A percentile compares a stretch with the other conserved stretches of the same genome.
Evolutionary conservation across 2,888 invertebrate species (phyloP).

Genomic region (Drosophila limbata): DNA sequence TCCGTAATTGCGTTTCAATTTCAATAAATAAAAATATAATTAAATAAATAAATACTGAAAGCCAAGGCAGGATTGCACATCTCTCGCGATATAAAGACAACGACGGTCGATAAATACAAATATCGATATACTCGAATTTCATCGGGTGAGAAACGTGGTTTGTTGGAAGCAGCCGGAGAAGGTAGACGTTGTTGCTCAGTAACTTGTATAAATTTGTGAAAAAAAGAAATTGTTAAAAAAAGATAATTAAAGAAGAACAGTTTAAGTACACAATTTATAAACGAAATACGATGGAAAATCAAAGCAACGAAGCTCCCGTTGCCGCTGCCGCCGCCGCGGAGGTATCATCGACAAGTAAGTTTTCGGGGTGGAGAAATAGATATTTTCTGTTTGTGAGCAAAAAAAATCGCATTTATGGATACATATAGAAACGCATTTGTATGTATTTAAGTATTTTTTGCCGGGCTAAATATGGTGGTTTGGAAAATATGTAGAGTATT

Average conservation of each 20-base stretch:
- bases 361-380: slow-evolving; percentile 30
- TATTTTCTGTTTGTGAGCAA: slow-evolving; percentile 50
- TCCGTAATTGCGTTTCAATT: slow-evolving; percentile 2
- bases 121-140: slow-evolving; percentile 55
- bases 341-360: slow-evolving; percentile 85
- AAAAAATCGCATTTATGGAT: slow-evolving; percentile 34
- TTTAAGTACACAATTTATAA: slow-evolving; percentile 73
- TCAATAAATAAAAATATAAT: neutral
- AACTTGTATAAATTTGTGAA: slow-evolving; percentile 77
- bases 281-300: slow-evolving; percentile 79
- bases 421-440: slow-evolving; percentile 26
- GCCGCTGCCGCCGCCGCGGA: slow-evolving; percentile 82
- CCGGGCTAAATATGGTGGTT: slow-evolving; percentile 39
- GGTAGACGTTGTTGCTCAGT: slow-evolving; percentile 79
- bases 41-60: slow-evolving; percentile 24
- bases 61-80: neutral
- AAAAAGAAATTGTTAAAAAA: slow-evolving; percentile 67
- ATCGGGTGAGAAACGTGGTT: slow-evolving; percentile 72
- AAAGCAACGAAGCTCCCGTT: slow-evolving; percentile 79
- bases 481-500: slow-evolving; percentile 20
- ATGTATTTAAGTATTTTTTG: slow-evolving; percentile 38
- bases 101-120: slow-evolving; percentile 16
- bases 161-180: slow-evolving; percentile 82
- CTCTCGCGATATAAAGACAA: slow-evolving; percentile 21
- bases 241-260: slow-evolving; percentile 53